Evolutionary conservation across 2,888 invertebrate species (phyloP).

Genomic region (Pristionchus exspectatus): DNA sequence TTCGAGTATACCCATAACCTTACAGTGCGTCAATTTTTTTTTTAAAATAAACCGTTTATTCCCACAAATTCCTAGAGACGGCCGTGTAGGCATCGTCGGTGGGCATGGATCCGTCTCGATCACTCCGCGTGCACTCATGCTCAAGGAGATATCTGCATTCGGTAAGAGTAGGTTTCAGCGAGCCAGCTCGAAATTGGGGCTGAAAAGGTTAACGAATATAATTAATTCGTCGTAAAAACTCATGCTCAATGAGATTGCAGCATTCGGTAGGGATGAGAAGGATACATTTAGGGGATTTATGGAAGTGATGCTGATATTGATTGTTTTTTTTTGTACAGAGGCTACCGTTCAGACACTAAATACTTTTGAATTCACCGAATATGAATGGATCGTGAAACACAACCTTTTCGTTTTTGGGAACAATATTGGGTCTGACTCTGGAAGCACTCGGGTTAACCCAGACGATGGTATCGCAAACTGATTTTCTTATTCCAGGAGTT

Average conservation of each 20-base stretch:
- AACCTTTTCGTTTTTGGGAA: too few relatives aligned
- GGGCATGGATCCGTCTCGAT: constrained; percentile 80
- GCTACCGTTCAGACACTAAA: neutral
- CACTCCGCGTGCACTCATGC: constrained; percentile 80
- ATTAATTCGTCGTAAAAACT: too few relatives aligned
- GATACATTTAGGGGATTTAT: too few relatives aligned
- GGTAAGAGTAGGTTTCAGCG: constrained; percentile 75
- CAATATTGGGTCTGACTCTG: too few relatives aligned
- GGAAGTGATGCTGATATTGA: neutral
- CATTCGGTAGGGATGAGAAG: too few relatives aligned
- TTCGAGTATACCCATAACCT: too few relatives aligned
- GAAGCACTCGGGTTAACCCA: neutral
- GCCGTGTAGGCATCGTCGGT: constrained; percentile 79
- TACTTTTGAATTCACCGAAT: neutral
- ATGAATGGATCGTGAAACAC: neutral
- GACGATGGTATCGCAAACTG: neutral
- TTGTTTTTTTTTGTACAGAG: neutral
- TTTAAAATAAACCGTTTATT: too few relatives aligned
- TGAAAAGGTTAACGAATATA: too few relatives aligned
- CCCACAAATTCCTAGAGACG: constrained; percentile 56
- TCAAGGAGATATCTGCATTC: constrained; percentile 79
- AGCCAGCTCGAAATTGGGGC: too few relatives aligned
- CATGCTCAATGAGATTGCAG: too few relatives aligned
- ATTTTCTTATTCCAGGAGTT: constrained; percentile 57
- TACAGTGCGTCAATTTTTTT: too few relatives aligned